Evolutionary conservation across 2,113 vertebrate genomes (phyloP).

Genomic region (Hucho hucho): DNA sequence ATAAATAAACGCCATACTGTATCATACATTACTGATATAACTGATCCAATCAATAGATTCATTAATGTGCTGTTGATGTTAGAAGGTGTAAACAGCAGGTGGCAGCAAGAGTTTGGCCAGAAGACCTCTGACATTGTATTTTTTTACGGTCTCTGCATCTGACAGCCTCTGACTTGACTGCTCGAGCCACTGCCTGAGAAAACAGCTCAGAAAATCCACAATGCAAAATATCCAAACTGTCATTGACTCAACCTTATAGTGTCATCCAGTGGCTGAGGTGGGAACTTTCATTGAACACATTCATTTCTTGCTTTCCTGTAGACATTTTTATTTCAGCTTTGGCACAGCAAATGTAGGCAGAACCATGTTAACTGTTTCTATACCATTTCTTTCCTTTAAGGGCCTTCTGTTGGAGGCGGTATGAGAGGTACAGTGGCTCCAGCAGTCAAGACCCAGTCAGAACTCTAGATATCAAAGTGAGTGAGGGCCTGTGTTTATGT

Average conservation of each 20-base stretch:
- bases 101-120: slow-evolving; percentile 2
- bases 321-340: background rate
- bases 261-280: background rate
- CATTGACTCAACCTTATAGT: background rate
- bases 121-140: background rate
- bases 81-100: background rate
- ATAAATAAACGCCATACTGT: too few relatives aligned
- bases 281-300: background rate
- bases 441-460: background rate
- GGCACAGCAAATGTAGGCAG: background rate
- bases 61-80: background rate
- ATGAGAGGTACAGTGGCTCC: background rate
- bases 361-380: background rate
- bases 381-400: too few relatives aligned
- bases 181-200: background rate
- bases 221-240: background rate
- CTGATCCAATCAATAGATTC: too few relatives aligned
- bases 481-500: slow-evolving; percentile 12
- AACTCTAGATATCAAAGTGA: slow-evolving; percentile 14
- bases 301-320: too few relatives aligned
- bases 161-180: background rate
- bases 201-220: too few relatives aligned
- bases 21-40: too few relatives aligned
- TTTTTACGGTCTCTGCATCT: background rate
- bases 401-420: too few relatives aligned